Evolutionary conservation across 1,140 invertebrate genomes (phyloP).

Genomic region (Caenorhabditis inopinata): DNA sequence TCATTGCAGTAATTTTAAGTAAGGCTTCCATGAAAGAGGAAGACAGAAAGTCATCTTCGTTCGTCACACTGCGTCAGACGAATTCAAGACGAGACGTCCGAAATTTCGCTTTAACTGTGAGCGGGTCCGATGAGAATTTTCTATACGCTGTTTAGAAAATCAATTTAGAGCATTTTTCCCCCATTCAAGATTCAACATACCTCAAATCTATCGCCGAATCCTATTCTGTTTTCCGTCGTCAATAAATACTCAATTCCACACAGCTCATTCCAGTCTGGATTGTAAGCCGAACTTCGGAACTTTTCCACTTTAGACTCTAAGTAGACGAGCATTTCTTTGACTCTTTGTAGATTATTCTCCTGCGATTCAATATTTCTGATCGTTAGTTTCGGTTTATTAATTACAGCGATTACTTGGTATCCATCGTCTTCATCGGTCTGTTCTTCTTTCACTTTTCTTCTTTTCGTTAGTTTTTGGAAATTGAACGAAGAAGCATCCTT

Average conservation of each 20-base stretch:
- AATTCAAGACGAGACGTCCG: too few relatives aligned
- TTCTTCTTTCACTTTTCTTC: not conserved
- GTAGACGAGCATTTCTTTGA: conserved; percentile 1
- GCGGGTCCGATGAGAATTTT: too few relatives aligned
- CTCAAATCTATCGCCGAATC: not conserved
- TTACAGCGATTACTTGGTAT: not conserved
- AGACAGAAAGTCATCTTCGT: too few relatives aligned
- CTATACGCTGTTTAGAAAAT: too few relatives aligned
- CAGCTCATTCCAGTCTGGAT: not conserved
- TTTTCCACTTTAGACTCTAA: conserved; percentile 4
- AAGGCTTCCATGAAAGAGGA: too few relatives aligned
- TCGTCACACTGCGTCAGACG: too few relatives aligned
- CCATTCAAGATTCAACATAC: not conserved
- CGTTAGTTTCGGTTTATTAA: too few relatives aligned
- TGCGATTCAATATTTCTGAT: not conserved
- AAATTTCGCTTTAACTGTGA: too few relatives aligned
- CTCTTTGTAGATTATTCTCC: not conserved
- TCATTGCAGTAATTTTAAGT: too few relatives aligned
- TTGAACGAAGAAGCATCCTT: not conserved
- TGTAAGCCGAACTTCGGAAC: not conserved
- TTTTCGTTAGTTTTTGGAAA: not conserved
- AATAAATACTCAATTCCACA: not conserved
- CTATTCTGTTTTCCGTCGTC: not conserved
- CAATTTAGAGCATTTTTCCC: too few relatives aligned
- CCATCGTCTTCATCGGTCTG: conserved; percentile 1